phyloP scores from a whole-genome alignment of 2,888 invertebrate genomes.

The Sialis fuliginosa region DNA sequence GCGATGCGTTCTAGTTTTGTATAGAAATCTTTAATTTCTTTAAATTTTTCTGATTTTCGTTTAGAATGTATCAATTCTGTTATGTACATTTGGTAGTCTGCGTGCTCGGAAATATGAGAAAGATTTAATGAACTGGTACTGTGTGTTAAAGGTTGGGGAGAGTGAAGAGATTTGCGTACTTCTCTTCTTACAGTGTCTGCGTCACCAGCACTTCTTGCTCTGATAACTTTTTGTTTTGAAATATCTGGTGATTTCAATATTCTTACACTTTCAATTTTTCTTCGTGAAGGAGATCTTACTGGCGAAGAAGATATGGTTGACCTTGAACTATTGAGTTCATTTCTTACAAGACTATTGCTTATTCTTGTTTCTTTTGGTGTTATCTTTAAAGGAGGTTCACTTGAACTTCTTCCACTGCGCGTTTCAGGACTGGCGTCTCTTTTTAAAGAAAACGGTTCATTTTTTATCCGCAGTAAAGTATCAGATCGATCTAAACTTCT shows the following conservation, averaged over 20 bases:
- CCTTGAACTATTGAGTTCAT: not conserved
- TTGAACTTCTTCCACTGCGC: conserved; percentile 36
- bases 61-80: conserved; percentile 44
- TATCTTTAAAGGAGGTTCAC: conserved; percentile 43
- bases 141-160: conserved; percentile 17
- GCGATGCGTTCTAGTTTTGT: conserved; percentile 69
- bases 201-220: conserved; percentile 50
- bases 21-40: conserved; percentile 72
- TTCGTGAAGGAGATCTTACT: conserved; percentile 44
- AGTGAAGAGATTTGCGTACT: conserved; percentile 5
- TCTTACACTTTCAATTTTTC: conserved; percentile 39
- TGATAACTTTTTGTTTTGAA: conserved; percentile 26
- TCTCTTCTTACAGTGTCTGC: conserved; percentile 24
- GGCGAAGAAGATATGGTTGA: conserved; percentile 34
- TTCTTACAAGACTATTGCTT: not conserved
- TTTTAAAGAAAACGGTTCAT: conserved; percentile 18
- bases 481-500: conserved; percentile 14
- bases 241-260: conserved; percentile 21
- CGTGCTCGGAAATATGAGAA: conserved; percentile 26
- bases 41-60: conserved; percentile 59
- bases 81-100: conserved; percentile 50
- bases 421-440: conserved; percentile 22
- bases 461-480: conserved; percentile 15
- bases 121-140: conserved; percentile 28
- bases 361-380: conserved; percentile 19